phyloP scores from a whole-genome alignment of 2,797 vertebrate species.

The Myioborus miniatus region DNA sequence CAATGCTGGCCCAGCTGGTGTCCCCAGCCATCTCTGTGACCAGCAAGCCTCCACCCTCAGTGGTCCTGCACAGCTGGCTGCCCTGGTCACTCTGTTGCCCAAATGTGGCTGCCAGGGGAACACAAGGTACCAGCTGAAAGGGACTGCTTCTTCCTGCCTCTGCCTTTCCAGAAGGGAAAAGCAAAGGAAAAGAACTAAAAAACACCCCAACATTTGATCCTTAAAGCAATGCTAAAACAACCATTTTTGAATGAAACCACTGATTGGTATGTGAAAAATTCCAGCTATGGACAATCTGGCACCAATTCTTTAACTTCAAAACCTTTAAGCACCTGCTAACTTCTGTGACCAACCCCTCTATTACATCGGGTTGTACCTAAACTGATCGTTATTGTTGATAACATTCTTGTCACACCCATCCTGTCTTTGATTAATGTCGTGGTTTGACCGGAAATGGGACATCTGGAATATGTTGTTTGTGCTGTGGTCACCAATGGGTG shows the following conservation, averaged over 20 bases:
- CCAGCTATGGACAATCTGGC: background rate
- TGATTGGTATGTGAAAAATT: background rate
- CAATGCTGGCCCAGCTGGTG: background rate
- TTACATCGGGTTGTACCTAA: background rate
- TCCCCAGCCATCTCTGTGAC: background rate
- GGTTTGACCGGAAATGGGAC: too few species aligned
- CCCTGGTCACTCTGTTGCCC: accelerated
- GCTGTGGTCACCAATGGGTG: too few species aligned
- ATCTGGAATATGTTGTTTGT: too few species aligned
- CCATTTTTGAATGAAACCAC: background rate
- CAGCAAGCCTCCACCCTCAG: accelerated
- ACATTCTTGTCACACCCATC: background rate
- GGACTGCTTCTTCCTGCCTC: background rate
- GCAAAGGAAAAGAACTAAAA: background rate
- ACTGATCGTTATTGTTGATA: background rate
- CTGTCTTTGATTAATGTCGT: background rate
- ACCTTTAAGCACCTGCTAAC: background rate
- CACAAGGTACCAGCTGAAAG: background rate
- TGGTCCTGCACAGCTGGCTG: background rate
- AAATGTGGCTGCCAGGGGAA: background rate
- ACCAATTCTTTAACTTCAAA: background rate
- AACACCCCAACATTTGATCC: accelerated
- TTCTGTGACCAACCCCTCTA: background rate
- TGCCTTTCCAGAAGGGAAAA: background rate
- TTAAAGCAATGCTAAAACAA: background rate